Percentiles rank a stretch among this genome's conserved stretches.
Evolutionary conservation across 1,140 invertebrate species (phyloP).

Genomic region (Megalonaias nervosa): DNA sequence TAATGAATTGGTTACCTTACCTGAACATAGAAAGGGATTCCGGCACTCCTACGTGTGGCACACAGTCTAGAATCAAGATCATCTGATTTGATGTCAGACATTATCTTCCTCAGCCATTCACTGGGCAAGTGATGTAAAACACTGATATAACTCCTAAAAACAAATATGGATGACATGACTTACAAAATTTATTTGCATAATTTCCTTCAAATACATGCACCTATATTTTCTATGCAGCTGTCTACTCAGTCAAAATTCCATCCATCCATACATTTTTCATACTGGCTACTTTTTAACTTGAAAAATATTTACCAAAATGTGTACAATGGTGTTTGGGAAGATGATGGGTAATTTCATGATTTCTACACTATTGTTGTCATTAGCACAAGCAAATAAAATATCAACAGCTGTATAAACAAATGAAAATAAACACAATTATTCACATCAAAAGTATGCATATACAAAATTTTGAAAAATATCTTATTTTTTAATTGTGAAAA

Average conservation of each 20-base stretch:
- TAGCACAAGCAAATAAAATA: not conserved
- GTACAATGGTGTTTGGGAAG: too few species aligned
- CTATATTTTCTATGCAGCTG: too few species aligned
- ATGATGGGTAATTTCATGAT: not conserved
- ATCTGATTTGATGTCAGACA: conserved; percentile 76
- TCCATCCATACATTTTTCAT: too few species aligned
- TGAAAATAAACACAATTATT: not conserved
- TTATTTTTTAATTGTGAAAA: not conserved
- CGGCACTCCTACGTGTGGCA: conserved; percentile 90
- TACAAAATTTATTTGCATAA: too few species aligned
- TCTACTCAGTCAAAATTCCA: too few species aligned
- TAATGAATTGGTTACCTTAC: conserved; percentile 68
- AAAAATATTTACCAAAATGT: too few species aligned
- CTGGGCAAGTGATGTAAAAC: conserved; percentile 78
- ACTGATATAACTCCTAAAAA: conserved; percentile 60
- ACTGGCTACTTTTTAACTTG: too few species aligned
- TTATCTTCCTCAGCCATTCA: conserved; percentile 81
- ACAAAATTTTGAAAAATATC: too few species aligned
- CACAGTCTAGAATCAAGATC: conserved; percentile 77
- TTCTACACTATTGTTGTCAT: not conserved
- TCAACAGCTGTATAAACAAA: not conserved
- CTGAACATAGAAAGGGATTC: conserved; percentile 92
- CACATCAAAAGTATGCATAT: too few species aligned
- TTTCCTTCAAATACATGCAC: too few species aligned
- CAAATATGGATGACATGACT: not conserved